Conservation (phyloP, 2,797 vertebrate species). For the Leptatherina wallacei region DNA sequence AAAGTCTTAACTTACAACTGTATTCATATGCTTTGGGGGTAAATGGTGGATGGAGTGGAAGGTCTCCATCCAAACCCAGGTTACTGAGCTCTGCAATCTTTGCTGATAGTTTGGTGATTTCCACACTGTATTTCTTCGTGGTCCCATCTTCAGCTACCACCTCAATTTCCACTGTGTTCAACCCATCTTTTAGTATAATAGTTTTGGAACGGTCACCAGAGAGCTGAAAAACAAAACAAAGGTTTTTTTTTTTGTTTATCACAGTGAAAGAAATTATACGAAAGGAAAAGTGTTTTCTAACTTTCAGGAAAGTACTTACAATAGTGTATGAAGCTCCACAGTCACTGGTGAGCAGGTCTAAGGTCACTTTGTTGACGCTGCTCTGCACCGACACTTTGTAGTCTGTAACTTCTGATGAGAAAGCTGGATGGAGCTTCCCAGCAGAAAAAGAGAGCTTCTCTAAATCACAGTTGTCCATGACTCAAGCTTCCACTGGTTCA, state of each 20-base stretch:
- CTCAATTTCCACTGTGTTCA: conserved; percentile 73
- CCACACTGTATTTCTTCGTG: conserved; percentile 71
- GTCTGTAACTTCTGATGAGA: conserved; percentile 58
- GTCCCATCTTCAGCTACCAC: conserved; percentile 81
- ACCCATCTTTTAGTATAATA: conserved; percentile 66
- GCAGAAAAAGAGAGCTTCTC: conserved; percentile 66
- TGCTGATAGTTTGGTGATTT: conserved; percentile 72
- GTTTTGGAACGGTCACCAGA: conserved; percentile 65
- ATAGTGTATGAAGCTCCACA: conserved; percentile 71
- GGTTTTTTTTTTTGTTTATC: background rate
- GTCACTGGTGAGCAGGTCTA: conserved; percentile 69
- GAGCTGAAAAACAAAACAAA: conserved; percentile 51
- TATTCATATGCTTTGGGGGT: conserved; percentile 61
- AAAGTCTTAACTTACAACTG: conserved; percentile 61
- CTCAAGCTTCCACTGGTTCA: background rate
- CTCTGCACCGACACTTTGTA: conserved; percentile 72
- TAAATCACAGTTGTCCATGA: conserved; percentile 83
- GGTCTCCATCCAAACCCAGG: conserved; percentile 60
- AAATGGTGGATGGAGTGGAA: conserved; percentile 67
- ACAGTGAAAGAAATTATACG: background rate
- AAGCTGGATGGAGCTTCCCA: conserved; percentile 65
- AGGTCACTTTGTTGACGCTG: conserved; percentile 45
- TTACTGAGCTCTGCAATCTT: conserved; percentile 64
- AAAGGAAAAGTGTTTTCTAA: background rate
- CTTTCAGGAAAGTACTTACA: conserved; percentile 55